Evolutionary conservation across 1,140 invertebrate genomes (phyloP).

Genomic region (Drosophila seguyi): DNA sequence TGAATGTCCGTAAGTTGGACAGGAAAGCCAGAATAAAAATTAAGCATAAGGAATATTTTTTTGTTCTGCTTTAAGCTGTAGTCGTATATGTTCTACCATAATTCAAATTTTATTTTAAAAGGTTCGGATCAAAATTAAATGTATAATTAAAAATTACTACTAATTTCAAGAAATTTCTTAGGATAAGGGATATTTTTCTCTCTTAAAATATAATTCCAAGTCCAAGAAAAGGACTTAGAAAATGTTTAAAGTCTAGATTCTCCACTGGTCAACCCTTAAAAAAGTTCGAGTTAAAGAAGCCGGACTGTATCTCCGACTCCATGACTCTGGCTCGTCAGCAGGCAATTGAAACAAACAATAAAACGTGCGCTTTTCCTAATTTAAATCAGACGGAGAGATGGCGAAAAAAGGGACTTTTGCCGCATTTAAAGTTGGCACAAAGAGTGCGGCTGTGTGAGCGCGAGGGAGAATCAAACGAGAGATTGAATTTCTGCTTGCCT

Average conservation of each 20-base stretch:
- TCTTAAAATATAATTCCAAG: too few relatives aligned
- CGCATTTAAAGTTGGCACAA: constrained; percentile 49
- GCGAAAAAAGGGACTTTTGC: constrained; percentile 63
- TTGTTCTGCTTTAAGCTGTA: too few relatives aligned
- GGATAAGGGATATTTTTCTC: too few relatives aligned
- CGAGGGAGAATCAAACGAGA: constrained; percentile 69
- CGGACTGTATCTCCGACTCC: constrained; percentile 11
- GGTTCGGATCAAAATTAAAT: too few relatives aligned
- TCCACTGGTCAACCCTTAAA: neutral
- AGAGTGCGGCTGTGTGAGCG: constrained; percentile 17
- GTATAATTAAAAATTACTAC: too few relatives aligned
- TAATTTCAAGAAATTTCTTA: too few relatives aligned
- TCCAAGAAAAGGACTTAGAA: neutral
- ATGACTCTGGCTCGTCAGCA: constrained; percentile 62
- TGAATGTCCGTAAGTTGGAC: neutral
- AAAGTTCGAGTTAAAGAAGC: neutral
- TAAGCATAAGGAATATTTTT: too few relatives aligned
- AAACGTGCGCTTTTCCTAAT: constrained; percentile 81
- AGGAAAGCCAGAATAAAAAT: too few relatives aligned
- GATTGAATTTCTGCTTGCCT: constrained; percentile 83
- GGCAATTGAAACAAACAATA: constrained; percentile 83
- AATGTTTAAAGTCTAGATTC: neutral
- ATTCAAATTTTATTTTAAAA: too few relatives aligned
- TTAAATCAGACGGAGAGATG: constrained; percentile 64
- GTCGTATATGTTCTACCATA: too few relatives aligned